These are phyloP conservation scores for Lagopus leucura DNA, from an alignment of 2,113 vertebrate species.

Conservation along the genomic window DNA sequence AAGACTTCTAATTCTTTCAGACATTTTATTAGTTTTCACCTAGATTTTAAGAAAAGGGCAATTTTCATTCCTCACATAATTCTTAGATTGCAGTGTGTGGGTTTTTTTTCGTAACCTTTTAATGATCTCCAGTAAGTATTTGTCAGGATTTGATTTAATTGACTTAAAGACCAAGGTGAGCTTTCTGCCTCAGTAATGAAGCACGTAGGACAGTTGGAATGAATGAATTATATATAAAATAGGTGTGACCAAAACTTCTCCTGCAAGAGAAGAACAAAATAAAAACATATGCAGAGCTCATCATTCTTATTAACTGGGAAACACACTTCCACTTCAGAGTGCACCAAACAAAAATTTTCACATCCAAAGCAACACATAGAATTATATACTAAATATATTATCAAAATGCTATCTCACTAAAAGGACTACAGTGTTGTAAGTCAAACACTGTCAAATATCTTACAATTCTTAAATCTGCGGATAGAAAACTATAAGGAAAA, in stretches of 20 bases:
- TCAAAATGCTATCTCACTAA: background rate
- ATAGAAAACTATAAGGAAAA: background rate
- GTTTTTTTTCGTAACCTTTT: background rate
- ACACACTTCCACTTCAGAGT: background rate
- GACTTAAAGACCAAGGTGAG: background rate
- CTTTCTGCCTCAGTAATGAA: background rate
- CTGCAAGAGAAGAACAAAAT: slow-evolving; percentile 11
- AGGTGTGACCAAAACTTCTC: background rate
- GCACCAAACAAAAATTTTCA: background rate
- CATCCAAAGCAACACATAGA: background rate
- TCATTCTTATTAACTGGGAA: background rate
- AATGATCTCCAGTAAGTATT: background rate
- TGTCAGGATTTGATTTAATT: slow-evolving; percentile 25
- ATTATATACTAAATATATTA: background rate
- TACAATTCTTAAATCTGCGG: background rate
- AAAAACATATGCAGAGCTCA: background rate
- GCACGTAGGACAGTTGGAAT: background rate
- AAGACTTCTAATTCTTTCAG: background rate
- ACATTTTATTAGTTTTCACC: background rate
- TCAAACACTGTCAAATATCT: background rate
- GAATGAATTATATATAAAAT: background rate
- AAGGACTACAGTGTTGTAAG: background rate
- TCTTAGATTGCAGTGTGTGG: background rate
- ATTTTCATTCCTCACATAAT: background rate
- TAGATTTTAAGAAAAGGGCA: background rate